phyloP scores from a whole-genome alignment of 1,140 invertebrate genomes.

The Nixonia krombeini region DNA sequence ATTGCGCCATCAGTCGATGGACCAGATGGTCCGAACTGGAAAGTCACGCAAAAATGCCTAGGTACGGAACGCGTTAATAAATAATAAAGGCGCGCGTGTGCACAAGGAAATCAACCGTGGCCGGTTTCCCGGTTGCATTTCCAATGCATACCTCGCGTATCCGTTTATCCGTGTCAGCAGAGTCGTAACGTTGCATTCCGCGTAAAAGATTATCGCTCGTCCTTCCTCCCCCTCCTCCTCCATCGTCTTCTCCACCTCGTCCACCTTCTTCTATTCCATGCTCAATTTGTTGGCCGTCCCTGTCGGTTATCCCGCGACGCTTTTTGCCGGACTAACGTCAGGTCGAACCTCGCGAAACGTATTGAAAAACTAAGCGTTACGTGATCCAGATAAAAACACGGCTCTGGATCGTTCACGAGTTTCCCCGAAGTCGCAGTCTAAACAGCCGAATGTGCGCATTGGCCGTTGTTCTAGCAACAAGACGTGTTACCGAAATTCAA shows the following conservation, averaged over 20 bases:
- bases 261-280: not conserved
- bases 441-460: conserved; percentile 33
- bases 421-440: conserved; percentile 49
- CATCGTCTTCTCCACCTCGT: not conserved
- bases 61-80: no score
- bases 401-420: conserved; percentile 29
- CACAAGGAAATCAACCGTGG: conserved; percentile 32
- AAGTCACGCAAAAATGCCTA: no score
- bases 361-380: conserved; percentile 39
- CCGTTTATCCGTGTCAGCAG: conserved; percentile 37
- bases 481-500: not conserved
- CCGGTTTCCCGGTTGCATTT: conserved; percentile 27
- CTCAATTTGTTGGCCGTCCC: not conserved
- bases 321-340: no score
- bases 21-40: no score
- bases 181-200: conserved; percentile 38
- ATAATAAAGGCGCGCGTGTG: conserved; percentile 13
- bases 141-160: conserved; percentile 25
- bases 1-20: no score
- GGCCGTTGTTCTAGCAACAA: not conserved
- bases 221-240: not conserved
- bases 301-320: no score
- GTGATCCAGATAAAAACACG: conserved; percentile 58
- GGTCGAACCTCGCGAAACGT: conserved; percentile 1
- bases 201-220: conserved; percentile 31